Base-by-base conservation (phyloP, 2,888 invertebrate genomes). In the Linnaemya vulpina region DNA sequence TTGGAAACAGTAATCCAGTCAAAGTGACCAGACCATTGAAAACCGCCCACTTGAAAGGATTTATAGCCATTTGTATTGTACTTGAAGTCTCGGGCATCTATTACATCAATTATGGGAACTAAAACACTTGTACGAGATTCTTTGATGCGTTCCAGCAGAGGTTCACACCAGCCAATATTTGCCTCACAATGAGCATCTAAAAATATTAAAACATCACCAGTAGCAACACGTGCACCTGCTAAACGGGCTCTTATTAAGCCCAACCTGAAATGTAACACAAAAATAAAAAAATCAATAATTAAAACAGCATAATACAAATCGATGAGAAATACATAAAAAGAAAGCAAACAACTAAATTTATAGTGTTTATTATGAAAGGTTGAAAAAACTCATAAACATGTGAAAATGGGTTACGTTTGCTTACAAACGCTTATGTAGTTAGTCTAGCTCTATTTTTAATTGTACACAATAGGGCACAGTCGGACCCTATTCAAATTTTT, bases 71-170 rank as follows among this genome's bases (percentile, higher is more conserved):
- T 93, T 65, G 92, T 92, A 89, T 92, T 92, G 75, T 93, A 93
- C 84, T 92, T 92, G 67, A 93, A 93, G 84, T 92, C 92, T 84
- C 90, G 91, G 9, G 93, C 96, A 91, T 97, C 96, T 88, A 99
- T 98, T 77, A 97, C 96, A 93, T 99, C 99, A 87, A 99, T 99
- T 88, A 98, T 97, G 62, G 99, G 99, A 89, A 98, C 97, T 74
- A 98, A 93, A 10, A 98, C 97, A 11, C 97, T 95, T 38, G 94
- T 95, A 0, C 95, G 93, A 43, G 96, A 95, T 87, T 97, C 95
- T 92, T 96, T 96, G 90, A 99, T 96, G 74, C 98, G 94, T 87
- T 96, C 95, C 87, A 99, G 93, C 73, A 99, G 92, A 0, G 99
- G 99, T 90, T 98, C 96, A 85, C 98, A 94, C 97, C 98, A 98